Evolutionary conservation across 2,888 invertebrate genomes (phyloP).

Genomic region (Caenorhabditis auriculariae): DNA sequence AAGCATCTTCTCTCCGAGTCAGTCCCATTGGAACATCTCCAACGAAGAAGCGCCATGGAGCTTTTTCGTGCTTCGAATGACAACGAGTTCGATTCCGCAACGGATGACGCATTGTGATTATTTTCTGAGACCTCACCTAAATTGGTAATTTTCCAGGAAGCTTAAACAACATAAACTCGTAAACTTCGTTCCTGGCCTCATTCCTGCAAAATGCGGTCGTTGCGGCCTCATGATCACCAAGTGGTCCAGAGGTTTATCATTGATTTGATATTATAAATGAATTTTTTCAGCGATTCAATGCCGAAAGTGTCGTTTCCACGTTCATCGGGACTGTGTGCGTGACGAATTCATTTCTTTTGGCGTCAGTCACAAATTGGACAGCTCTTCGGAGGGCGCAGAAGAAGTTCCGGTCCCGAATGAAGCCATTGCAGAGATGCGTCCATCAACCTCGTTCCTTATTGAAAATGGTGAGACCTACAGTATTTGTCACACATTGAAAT

Average conservation of each 20-base stretch:
- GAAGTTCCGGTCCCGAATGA: too few species aligned
- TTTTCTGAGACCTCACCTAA: background rate
- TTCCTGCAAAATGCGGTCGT: slow-evolving; percentile 11
- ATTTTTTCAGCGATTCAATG: slow-evolving; percentile 19
- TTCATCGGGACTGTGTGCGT: slow-evolving; percentile 19
- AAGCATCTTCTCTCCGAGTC: too few species aligned
- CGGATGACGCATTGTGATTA: background rate
- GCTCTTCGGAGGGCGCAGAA: too few species aligned
- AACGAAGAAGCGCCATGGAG: too few species aligned
- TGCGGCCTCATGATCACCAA: slow-evolving; percentile 20
- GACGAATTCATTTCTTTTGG: background rate
- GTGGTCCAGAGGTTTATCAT: slow-evolving; percentile 18
- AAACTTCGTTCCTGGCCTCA: slow-evolving; percentile 5
- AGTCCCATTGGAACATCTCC: too few species aligned
- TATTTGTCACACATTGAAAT: too few species aligned
- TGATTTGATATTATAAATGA: background rate
- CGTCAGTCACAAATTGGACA: too few species aligned
- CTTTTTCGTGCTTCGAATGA: slow-evolving; percentile 14
- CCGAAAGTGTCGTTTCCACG: slow-evolving; percentile 20
- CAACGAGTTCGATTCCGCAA: too few species aligned
- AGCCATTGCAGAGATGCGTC: too few species aligned
- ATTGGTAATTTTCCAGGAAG: slow-evolving; percentile 6
- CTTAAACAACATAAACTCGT: slow-evolving; percentile 13
- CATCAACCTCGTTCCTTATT: too few species aligned
- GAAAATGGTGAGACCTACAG: too few species aligned